Base-by-base conservation (phyloP, 2,888 invertebrate species). In the Amphimallon solstitiale region DNA sequence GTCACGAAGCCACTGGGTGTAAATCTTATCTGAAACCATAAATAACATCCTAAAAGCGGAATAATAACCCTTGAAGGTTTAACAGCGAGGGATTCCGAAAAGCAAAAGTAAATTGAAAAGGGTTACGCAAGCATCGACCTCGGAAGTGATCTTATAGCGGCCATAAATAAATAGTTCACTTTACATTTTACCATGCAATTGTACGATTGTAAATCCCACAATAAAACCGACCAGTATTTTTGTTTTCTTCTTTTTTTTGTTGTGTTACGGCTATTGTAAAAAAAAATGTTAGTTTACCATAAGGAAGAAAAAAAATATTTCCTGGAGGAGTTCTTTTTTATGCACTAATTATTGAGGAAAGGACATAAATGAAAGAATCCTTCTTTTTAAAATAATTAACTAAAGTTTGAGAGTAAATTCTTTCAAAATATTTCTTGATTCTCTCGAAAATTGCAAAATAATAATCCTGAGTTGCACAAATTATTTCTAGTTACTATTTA, bases 141-240 rank as follows among this genome's bases (percentile, higher is more conserved):
- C 74, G 76, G 75, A 76, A 75, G 73, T 70, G 72, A 71, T 64
- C 69, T 70, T 70, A 71, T 72, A 66, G 71, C 60, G 70, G 73
- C 68, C 76, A 75, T 78, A 78, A 78, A 59, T 59, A 52, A 52
- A 78, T 78, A 75, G 72, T 75, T 74, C 75, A 75, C 75, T 75
- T 73, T 77, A 75, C 72, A 71, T 75, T 75, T 75, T 71, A 68
- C 66, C 72, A 45, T 45, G 70, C 56, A 46, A 62, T 38, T 34
- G 17, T 38, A 56, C 63, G 63, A 54, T 38, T 64, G 64, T 56
- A 64, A 63, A 64, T 45, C 56, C 45, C 56, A 59, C 56, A 59
- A 43, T 59, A 59, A 62, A 62, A 51, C 38, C 49, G n/a, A 49
- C 46, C 29, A 34, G 38, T 46, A 61, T 15, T 34, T 49, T 12